These are phyloP conservation scores for Acanthiza pusilla DNA, from an alignment of 2,797 vertebrate species.

Conservation along the genomic window DNA sequence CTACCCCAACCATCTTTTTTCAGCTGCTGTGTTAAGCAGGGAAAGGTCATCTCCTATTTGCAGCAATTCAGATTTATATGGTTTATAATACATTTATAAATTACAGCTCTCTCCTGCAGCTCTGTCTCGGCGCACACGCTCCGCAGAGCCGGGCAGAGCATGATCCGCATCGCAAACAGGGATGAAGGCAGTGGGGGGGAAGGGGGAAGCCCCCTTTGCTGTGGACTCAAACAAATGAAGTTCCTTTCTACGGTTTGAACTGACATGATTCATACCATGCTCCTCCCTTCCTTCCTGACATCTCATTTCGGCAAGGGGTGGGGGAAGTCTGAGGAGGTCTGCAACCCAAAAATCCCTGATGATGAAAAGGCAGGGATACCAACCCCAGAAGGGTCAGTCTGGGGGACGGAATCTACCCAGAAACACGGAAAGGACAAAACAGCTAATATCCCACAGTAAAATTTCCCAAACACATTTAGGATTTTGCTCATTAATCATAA, in stretches of 20 bases:
- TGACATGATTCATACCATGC: background rate
- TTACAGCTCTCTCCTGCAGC: background rate
- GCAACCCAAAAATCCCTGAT: background rate
- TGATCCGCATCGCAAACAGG: background rate
- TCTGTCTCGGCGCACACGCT: background rate
- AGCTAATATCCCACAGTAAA: background rate
- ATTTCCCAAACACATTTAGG: background rate
- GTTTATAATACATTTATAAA: constrained; percentile 1
- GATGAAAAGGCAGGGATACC: background rate
- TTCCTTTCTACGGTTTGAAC: background rate
- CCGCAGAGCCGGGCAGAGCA: background rate
- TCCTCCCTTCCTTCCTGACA: constrained; percentile 12
- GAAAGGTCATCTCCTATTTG: constrained; percentile 56
- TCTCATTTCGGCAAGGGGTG: background rate
- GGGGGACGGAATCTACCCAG: background rate
- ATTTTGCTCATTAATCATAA: background rate
- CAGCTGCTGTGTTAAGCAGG: constrained; percentile 15
- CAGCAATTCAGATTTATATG: background rate
- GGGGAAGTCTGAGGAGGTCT: background rate
- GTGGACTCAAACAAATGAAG: background rate
- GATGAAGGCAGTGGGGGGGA: background rate
- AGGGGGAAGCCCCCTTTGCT: background rate
- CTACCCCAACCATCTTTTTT: constrained; percentile 10
- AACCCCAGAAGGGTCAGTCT: background rate
- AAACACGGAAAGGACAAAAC: background rate